A percentile compares a stretch with the other conserved stretches of the same genome.
Evolutionary conservation across 2,888 invertebrate genomes (phyloP).

Genomic region (Cordylochernes scorpioides): DNA sequence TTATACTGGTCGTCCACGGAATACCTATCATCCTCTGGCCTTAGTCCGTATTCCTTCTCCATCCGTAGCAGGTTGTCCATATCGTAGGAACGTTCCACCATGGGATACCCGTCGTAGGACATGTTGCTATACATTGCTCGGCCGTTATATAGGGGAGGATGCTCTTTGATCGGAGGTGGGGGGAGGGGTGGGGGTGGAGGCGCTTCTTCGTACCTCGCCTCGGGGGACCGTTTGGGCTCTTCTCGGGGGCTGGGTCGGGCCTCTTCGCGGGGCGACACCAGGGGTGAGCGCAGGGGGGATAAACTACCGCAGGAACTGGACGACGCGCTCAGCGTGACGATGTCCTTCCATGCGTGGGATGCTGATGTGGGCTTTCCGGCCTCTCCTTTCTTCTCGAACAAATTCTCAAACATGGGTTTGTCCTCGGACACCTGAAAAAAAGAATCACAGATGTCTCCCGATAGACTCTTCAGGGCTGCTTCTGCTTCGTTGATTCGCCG

Average conservation of each 20-base stretch:
- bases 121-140: constrained; percentile 1
- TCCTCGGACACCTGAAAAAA: constrained; percentile 11
- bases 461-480: constrained; percentile 56
- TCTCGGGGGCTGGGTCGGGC: neutral
- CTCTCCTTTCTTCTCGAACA: constrained; percentile 16
- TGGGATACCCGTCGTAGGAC: neutral
- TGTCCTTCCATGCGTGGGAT: constrained; percentile 15
- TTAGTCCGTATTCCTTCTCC: constrained; percentile 18
- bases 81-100: constrained; percentile 10
- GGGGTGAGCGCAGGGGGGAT: constrained; percentile 8
- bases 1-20: neutral
- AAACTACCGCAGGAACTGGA: constrained; percentile 12
- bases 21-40: constrained; percentile 5
- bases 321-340: constrained; percentile 15
- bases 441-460: constrained; percentile 44
- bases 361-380: constrained; percentile 10
- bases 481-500: constrained; percentile 60
- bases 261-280: neutral
- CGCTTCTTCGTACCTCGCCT: constrained; percentile 3
- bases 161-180: constrained; percentile 5
- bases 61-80: constrained; percentile 25
- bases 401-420: constrained; percentile 22
- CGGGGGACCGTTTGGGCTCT: neutral
- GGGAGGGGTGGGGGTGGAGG: neutral
- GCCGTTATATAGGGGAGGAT: constrained; percentile 3